Evolutionary conservation across 2,797 vertebrate species (phyloP).

Genomic region (Sebastes taczanowskii): DNA sequence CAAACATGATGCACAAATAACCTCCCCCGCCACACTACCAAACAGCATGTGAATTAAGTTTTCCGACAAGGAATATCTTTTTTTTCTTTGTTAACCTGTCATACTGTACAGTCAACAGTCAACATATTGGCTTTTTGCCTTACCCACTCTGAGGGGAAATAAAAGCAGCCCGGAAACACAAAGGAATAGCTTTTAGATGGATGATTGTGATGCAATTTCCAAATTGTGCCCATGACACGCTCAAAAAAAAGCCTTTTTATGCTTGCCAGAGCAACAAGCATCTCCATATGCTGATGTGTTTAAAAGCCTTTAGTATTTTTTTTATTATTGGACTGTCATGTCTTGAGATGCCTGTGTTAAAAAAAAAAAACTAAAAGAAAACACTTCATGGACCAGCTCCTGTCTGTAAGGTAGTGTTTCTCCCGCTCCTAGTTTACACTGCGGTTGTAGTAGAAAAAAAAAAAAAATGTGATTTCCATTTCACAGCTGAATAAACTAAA

Average conservation of each 20-base stretch:
- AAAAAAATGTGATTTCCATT: not conserved
- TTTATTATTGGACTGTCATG: constrained; percentile 21
- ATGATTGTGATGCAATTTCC: constrained; percentile 25
- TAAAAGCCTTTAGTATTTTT: constrained; percentile 1
- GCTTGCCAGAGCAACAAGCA: not conserved
- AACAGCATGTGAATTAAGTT: constrained; percentile 23
- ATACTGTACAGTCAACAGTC: constrained; percentile 17
- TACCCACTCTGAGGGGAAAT: constrained; percentile 19
- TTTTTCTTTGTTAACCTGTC: constrained; percentile 43
- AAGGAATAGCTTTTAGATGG: constrained; percentile 29
- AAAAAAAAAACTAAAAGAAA: too few species aligned
- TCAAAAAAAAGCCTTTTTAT: constrained; percentile 17
- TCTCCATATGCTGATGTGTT: constrained; percentile 29
- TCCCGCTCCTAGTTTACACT: not conserved
- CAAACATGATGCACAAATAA: constrained; percentile 29
- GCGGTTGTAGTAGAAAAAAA: not conserved
- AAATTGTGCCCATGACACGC: constrained; percentile 20
- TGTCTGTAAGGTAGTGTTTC: not conserved
- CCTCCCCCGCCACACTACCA: constrained; percentile 4
- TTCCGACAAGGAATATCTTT: constrained; percentile 4
- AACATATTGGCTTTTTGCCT: constrained; percentile 25
- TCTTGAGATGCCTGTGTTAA: not conserved
- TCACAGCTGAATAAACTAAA: not conserved
- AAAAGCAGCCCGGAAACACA: constrained; percentile 5
- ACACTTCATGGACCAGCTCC: not conserved